Evolutionary conservation across 2,888 invertebrate genomes (phyloP).

Genomic region (Silvanus unidentatus): DNA sequence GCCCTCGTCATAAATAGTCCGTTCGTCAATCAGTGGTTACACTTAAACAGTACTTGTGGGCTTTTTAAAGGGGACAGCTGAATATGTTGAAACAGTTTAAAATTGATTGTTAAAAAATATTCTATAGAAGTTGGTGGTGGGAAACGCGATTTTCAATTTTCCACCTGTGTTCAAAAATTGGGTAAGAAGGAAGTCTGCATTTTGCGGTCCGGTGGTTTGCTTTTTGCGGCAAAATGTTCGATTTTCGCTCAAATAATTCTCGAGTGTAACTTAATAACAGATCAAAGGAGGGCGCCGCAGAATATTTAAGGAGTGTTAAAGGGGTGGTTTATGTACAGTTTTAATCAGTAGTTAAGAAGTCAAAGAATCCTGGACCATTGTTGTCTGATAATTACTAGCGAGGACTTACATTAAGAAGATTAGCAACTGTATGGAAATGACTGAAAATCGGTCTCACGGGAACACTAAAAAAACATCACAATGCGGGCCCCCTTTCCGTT

Average conservation of each 20-base stretch:
- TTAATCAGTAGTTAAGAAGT: too few relatives aligned
- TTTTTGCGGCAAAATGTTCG: constrained; percentile 24
- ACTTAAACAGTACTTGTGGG: constrained; percentile 20
- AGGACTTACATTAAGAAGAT: too few relatives aligned
- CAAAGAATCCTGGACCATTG: too few relatives aligned
- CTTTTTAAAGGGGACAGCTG: constrained; percentile 27
- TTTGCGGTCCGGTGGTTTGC: constrained; percentile 13
- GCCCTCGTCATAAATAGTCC: constrained; percentile 9
- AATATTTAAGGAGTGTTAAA: constrained; percentile 4
- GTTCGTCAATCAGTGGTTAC: constrained; percentile 12
- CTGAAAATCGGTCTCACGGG: constrained; percentile 20
- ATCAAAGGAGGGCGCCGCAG: neutral
- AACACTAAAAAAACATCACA: constrained; percentile 18
- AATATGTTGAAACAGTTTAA: neutral
- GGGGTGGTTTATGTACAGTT: too few relatives aligned
- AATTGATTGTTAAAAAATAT: too few relatives aligned
- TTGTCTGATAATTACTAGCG: too few relatives aligned
- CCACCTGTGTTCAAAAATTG: neutral
- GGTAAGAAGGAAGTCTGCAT: constrained; percentile 15
- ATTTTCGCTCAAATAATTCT: constrained; percentile 12
- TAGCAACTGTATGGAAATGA: too few relatives aligned
- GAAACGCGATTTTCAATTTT: neutral
- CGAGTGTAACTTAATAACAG: constrained; percentile 8
- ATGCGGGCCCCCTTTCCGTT: constrained; percentile 23
- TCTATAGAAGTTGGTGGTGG: constrained; percentile 1